Percentiles rank a stretch among this genome's conserved stretches.
phyloP scores from a whole-genome alignment of 2,888 invertebrate species.

The Pterostichus madidus region DNA sequence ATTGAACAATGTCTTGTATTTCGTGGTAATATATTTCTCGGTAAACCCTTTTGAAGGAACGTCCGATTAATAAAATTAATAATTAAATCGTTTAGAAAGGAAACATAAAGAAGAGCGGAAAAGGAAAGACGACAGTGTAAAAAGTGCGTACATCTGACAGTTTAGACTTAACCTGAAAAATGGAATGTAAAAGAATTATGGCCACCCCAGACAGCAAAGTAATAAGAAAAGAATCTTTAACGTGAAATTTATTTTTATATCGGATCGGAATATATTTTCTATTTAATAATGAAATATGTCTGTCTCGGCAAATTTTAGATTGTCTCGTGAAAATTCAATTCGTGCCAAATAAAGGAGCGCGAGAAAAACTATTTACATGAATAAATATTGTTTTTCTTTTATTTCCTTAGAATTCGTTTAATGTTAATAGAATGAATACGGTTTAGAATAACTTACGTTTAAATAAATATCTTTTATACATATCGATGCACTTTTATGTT shows the following conservation, averaged over 20 bases:
- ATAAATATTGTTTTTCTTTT: constrained; percentile 39
- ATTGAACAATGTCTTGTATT: background rate
- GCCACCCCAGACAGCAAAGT: constrained; percentile 28
- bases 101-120: constrained; percentile 4
- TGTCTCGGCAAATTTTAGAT: constrained; percentile 13
- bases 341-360: constrained; percentile 1
- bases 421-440: constrained; percentile 27
- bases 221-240: constrained; percentile 46
- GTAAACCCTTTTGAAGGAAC: background rate
- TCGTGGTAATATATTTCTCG: background rate
- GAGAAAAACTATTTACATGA: constrained; percentile 35
- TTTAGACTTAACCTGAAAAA: constrained; percentile 43
- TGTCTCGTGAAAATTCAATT: constrained; percentile 30
- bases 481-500: background rate
- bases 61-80: constrained; percentile 26
- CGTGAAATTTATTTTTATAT: constrained; percentile 49
- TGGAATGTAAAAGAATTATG: constrained; percentile 47
- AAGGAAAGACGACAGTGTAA: background rate
- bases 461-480: constrained; percentile 16
- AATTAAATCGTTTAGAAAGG: background rate
- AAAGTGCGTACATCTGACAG: constrained; percentile 41
- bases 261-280: constrained; percentile 41
- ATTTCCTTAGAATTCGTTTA: constrained; percentile 6
- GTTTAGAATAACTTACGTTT: constrained; percentile 29
- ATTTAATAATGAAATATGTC: constrained; percentile 42